Percentiles rank a stretch among this genome's conserved stretches.
Conservation (phyloP, 2,113 vertebrate genomes). For the Limanda limanda region DNA sequence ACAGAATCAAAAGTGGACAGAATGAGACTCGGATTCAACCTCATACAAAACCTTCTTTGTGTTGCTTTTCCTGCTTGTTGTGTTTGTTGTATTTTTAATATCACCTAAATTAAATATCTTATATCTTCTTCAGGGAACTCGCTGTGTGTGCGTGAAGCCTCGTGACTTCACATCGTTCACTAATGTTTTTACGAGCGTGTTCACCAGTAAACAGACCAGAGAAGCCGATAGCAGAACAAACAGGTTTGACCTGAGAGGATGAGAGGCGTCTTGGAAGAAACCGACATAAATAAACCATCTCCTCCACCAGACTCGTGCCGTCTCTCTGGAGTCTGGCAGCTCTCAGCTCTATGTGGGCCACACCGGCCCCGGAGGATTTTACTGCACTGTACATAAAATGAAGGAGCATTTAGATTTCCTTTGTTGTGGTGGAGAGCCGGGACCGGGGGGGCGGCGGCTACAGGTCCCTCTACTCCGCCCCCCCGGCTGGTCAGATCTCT, state of each 20-base stretch:
- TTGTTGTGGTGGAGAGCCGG: conserved; percentile 69
- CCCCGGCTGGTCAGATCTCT: conserved; percentile 39
- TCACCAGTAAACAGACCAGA: not conserved
- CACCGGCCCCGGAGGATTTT: conserved; percentile 69
- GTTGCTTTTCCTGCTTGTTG: not conserved
- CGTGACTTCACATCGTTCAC: not conserved
- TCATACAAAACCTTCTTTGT: not conserved
- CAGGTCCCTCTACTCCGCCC: too few species aligned
- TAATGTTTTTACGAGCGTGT: not conserved
- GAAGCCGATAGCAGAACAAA: not conserved
- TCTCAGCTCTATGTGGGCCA: conserved; percentile 71
- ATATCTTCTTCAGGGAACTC: not conserved
- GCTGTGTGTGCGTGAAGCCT: not conserved
- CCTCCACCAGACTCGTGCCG: conserved; percentile 51
- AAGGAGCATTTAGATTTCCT: conserved; percentile 77
- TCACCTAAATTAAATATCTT: not conserved
- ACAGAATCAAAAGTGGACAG: conserved; percentile 10
- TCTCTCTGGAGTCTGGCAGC: conserved; percentile 62
- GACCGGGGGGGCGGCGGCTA: too few species aligned
- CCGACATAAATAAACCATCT: conserved; percentile 68
- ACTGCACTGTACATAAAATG: conserved; percentile 74
- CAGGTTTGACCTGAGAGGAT: conserved; percentile 17
- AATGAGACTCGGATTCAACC: not conserved
- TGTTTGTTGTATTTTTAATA: conserved; percentile 27
- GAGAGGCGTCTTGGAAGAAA: conserved; percentile 51